Evolutionary conservation across 2,888 invertebrate species (phyloP), one percentile per base, ranked within the genome.

Genomic region (Thymelicus acteon): DNA sequence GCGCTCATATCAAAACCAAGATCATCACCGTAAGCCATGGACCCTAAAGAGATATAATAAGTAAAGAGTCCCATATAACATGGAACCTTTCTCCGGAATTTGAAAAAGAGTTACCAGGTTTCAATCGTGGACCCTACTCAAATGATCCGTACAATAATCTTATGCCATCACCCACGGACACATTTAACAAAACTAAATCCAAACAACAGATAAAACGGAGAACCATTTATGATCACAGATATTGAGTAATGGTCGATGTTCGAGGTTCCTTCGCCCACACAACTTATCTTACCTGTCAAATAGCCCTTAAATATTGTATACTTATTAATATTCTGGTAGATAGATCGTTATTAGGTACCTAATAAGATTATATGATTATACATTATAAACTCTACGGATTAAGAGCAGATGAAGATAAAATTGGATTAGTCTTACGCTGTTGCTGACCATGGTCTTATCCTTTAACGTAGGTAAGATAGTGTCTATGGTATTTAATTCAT

Each of bases 211-310:
- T 60, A 47, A 60, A 24, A 12, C 39, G 19, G n/a, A 44, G 31
- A 12, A 60, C 48, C 39, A 37, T 67, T 67, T 15, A 44, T 52
- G 67, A 49, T 67, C 49, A 39, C 24, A 60, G 67, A 60, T 67
- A 52, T 61, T 60, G 67, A 60, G 58, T 67, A 60, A 67, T 61
- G 40, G 49, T 67, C 13, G 7, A 61, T 57, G 54, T 63, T 69
- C 54, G 47, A 48, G 15, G n/a, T 62, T 31, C 13, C 15, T 39
- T 31, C 57, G 47, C 68, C 68, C 48, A 69, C 68, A 47, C 24
- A 52, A 48, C 47, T 63, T 63, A 69, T 58, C 15, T 15, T 37
- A 24, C 62, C 19, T 37, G 61, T 69, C 68, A 63, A 62, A 57
- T 24, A 49, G 47, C 62, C 68, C 47, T 61, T 49, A 63, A 40